Percentiles rank a stretch among this genome's conserved stretches.
Evolutionary conservation across 2,113 vertebrate genomes (phyloP).

Genomic region (Zosterops hypoxanthus): DNA sequence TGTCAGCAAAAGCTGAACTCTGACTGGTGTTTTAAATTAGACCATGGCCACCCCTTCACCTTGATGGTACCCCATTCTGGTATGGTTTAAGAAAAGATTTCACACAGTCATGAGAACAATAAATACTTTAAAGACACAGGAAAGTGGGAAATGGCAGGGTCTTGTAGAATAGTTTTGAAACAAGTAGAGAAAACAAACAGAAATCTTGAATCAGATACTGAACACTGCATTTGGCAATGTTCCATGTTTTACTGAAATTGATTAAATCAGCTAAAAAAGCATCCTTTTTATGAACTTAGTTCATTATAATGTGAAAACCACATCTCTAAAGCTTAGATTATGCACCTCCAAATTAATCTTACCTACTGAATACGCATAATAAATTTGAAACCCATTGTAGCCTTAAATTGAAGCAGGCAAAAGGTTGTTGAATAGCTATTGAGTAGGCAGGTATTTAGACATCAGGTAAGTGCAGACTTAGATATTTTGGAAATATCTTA

Average conservation of each 20-base stretch:
- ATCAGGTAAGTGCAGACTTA: not conserved
- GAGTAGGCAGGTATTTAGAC: not conserved
- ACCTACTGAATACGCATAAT: not conserved
- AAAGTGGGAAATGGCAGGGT: not conserved
- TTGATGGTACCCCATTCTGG: not conserved
- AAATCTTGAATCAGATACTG: not conserved
- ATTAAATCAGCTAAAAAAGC: not conserved
- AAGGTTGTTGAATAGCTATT: not conserved
- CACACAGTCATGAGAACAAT: not conserved
- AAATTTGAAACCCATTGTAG: rapidly evolving
- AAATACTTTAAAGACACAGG: not conserved
- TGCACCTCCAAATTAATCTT: not conserved
- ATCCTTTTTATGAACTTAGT: not conserved
- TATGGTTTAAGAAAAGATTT: not conserved
- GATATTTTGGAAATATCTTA: not conserved
- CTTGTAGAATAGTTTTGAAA: not conserved
- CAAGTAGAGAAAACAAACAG: not conserved
- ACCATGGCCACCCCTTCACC: not conserved
- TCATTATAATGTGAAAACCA: not conserved
- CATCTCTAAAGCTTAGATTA: not conserved
- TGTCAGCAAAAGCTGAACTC: not conserved
- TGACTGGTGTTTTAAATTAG: not conserved
- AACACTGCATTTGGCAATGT: not conserved
- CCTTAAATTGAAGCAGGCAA: not conserved
- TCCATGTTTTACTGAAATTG: not conserved